Percentiles rank a stretch among this genome's conserved stretches.
Evolutionary conservation across 2,797 vertebrate species (phyloP).

Genomic region (Ibycter americanus): DNA sequence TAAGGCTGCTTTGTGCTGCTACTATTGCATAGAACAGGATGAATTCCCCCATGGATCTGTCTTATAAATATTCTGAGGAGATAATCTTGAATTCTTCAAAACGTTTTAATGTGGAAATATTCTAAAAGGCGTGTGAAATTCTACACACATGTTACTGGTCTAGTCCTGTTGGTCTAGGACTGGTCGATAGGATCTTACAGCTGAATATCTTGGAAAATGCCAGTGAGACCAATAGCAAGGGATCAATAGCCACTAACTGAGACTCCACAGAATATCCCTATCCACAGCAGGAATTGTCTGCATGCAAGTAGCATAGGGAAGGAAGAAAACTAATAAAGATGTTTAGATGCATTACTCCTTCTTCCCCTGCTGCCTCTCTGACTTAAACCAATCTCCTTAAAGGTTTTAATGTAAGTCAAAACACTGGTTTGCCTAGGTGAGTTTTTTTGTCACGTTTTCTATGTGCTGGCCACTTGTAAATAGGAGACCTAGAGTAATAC

Average conservation of each 20-base stretch:
- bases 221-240: not conserved
- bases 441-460: not conserved
- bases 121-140: not conserved
- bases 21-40: constrained; percentile 13
- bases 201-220: not conserved
- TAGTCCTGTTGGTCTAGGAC: not conserved
- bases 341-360: not conserved
- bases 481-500: not conserved
- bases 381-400: not conserved
- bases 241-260: not conserved
- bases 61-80: constrained; percentile 48
- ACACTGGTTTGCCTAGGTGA: not conserved
- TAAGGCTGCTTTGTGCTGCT: constrained; percentile 47
- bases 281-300: not conserved
- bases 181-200: not conserved
- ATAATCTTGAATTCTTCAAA: constrained; percentile 47
- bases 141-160: not conserved
- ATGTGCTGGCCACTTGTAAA: not conserved
- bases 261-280: not conserved
- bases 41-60: not conserved
- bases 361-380: not conserved
- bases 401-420: not conserved
- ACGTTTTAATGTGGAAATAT: not conserved
- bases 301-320: not conserved
- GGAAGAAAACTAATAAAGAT: not conserved